Percentiles rank a stretch among this genome's conserved stretches.
These are phyloP conservation scores for Tinea pellionella DNA, from an alignment of 2,888 invertebrate species.

Conservation along the genomic window DNA sequence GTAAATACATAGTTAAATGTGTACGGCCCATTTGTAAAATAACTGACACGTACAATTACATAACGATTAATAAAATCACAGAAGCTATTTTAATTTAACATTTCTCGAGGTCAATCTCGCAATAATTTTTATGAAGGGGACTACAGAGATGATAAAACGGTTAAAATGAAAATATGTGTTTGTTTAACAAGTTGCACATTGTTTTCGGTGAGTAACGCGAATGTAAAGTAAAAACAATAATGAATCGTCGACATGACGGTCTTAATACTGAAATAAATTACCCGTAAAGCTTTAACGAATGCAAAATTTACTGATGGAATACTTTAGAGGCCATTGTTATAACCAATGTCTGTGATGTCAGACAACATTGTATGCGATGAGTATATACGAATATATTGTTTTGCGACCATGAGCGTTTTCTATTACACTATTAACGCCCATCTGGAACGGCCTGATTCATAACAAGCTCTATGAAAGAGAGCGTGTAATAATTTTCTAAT, in stretches of 20 bases:
- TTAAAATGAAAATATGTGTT: not conserved
- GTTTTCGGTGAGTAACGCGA: not conserved
- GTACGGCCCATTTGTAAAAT: conserved; percentile 13
- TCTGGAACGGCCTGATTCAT: not conserved
- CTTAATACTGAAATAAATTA: not conserved
- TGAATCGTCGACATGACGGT: not conserved
- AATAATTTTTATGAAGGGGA: not conserved
- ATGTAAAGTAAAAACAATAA: not conserved
- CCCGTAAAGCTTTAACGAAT: conserved; percentile 3
- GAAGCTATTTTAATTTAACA: conserved; percentile 9
- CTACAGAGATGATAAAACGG: not conserved
- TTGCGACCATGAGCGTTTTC: conserved; percentile 1
- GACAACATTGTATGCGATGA: conserved; percentile 10
- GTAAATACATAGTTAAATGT: not conserved
- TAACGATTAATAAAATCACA: conserved; percentile 5
- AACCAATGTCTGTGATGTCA: conserved; percentile 7
- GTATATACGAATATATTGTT: not conserved
- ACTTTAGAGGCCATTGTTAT: conserved; percentile 2
- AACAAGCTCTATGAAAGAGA: not conserved
- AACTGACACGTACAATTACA: conserved; percentile 11
- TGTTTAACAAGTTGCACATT: not conserved
- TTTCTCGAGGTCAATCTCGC: not conserved
- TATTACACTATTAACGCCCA: not conserved
- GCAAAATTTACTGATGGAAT: not conserved
- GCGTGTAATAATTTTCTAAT: not conserved